These are phyloP conservation scores for Cyprinus carpio DNA, from an alignment of 2,113 vertebrate species.

Conservation along the genomic window DNA sequence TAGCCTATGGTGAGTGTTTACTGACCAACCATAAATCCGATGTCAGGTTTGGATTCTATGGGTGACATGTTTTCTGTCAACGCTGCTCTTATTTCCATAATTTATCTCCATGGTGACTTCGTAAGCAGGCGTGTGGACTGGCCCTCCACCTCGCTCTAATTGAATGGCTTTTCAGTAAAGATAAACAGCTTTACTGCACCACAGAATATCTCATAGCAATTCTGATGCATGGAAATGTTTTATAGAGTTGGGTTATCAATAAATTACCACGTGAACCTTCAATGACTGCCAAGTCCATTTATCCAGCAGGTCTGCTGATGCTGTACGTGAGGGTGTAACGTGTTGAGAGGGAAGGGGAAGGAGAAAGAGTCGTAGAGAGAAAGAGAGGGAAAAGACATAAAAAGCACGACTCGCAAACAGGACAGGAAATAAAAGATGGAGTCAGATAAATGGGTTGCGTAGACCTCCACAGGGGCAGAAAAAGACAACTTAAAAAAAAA, in stretches of 20 bases:
- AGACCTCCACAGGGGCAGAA: not conserved
- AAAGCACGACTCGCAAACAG: constrained; percentile 20
- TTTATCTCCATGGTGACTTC: constrained; percentile 53
- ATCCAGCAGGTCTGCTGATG: constrained; percentile 22
- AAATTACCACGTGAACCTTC: constrained; percentile 60
- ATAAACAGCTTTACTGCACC: constrained; percentile 59
- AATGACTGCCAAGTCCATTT: constrained; percentile 47
- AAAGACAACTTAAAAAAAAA: not conserved
- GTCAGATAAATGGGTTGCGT: not conserved
- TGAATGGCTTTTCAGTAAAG: constrained; percentile 61
- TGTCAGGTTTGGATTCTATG: constrained; percentile 33
- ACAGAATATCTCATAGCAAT: constrained; percentile 56
- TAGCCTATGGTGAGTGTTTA: not conserved
- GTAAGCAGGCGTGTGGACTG: constrained; percentile 41
- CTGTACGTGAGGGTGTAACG: constrained; percentile 3
- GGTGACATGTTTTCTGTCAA: constrained; percentile 50
- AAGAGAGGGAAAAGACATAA: constrained; percentile 7
- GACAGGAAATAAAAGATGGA: constrained; percentile 2
- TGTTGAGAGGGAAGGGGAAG: not conserved
- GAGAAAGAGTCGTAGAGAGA: not conserved
- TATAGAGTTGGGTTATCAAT: constrained; percentile 59
- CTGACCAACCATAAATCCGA: constrained; percentile 47
- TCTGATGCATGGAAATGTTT: constrained; percentile 59
- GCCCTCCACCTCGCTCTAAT: constrained; percentile 61
- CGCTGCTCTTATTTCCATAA: constrained; percentile 56